A percentile compares a stretch with the other conserved stretches of the same genome.
Conservation (phyloP, 2,113 vertebrate genomes). For the Leuciscus idus region DNA sequence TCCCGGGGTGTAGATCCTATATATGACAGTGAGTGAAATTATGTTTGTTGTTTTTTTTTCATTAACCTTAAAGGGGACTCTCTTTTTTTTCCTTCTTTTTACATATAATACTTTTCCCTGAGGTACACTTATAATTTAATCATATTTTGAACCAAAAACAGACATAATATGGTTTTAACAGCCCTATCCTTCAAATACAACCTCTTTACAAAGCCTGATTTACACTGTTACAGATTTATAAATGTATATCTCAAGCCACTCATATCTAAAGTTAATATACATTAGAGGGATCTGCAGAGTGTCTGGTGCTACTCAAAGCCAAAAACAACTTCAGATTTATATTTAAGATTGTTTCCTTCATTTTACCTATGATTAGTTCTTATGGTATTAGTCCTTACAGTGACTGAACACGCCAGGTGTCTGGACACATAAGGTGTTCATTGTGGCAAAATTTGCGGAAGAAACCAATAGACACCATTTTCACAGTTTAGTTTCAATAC, state of each 20-base stretch:
- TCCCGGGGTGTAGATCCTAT: background rate
- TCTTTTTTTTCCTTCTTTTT: background rate
- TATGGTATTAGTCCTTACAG: background rate
- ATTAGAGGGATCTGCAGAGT: background rate
- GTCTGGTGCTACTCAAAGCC: background rate
- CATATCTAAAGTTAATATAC: background rate
- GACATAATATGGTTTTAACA: background rate
- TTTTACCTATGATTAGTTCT: too few species aligned
- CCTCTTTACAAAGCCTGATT: background rate
- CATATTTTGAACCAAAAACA: background rate
- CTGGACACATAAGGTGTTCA: background rate
- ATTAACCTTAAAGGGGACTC: background rate
- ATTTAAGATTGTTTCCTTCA: background rate
- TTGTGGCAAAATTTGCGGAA: background rate
- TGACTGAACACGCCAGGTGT: background rate
- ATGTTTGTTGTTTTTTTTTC: background rate
- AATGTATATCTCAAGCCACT: background rate
- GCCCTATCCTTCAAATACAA: too few species aligned
- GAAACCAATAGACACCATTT: background rate
- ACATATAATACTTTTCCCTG: background rate
- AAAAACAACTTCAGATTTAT: background rate
- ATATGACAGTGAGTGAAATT: background rate
- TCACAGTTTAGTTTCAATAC: background rate
- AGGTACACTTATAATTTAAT: background rate
- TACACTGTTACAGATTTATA: background rate